phyloP scores from a whole-genome alignment of 2,888 invertebrate species.

The Tipula confusa region DNA sequence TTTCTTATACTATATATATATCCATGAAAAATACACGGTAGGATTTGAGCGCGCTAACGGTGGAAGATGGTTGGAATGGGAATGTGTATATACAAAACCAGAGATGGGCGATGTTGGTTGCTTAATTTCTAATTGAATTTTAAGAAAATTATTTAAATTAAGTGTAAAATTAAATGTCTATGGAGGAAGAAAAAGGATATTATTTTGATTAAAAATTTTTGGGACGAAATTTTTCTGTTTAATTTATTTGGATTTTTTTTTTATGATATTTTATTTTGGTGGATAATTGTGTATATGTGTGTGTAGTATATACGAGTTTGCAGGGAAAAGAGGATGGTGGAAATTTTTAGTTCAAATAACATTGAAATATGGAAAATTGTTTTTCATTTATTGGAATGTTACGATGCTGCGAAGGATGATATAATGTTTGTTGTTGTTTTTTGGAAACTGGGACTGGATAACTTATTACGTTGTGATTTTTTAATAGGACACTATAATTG shows the following conservation, averaged over 20 bases:
- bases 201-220: constrained; percentile 12
- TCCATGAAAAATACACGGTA: background rate
- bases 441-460: background rate
- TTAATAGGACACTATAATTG: background rate
- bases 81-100: background rate
- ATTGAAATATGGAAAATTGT: constrained; percentile 8
- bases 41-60: background rate
- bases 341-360: background rate
- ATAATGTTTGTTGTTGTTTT: background rate
- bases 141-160: constrained; percentile 12
- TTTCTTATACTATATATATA: no score
- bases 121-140: constrained; percentile 25
- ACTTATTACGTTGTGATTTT: background rate
- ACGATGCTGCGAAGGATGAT: background rate
- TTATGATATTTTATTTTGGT: background rate
- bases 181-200: background rate
- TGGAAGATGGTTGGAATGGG: background rate
- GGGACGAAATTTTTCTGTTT: constrained; percentile 25
- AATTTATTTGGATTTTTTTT: background rate
- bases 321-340: background rate
- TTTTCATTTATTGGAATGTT: constrained; percentile 12
- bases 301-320: background rate
- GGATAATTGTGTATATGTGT: background rate
- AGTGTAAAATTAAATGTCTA: constrained; percentile 20
- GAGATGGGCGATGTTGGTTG: background rate